Base-by-base conservation (phyloP, 2,888 invertebrate genomes). In the Dyspetes luteomarginatus region DNA sequence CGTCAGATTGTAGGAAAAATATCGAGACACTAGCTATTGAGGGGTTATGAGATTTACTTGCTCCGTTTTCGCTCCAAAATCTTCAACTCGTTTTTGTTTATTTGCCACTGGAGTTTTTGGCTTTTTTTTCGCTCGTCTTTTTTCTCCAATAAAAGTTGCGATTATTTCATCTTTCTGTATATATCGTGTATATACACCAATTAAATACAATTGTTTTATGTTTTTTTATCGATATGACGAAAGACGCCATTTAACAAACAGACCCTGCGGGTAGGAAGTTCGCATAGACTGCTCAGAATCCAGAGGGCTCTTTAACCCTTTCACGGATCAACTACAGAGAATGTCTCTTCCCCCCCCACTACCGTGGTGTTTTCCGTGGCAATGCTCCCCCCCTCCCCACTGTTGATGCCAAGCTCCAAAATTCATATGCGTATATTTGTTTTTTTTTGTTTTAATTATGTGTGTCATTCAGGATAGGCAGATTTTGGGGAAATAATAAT, bases 181-280 rank as follows among this genome's bases (percentile, higher is more conserved):
- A 12, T 43, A 7, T 56, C 15, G 12, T 22, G 22, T 58, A 3
- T 28, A 56, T 30, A 26, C 4, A 1, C 26, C 26, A 12, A 55
- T 12, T 43, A 5, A 7, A 22, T 58, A 17, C 19, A 58, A 45
- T n/a, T 58, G 19, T 69, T 69, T 69, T 69, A 45, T 45, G 17
- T 17, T 71, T 60, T 48, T 60, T 30, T 69, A 30, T 50, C 36
- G 50, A 71, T 1, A 22, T 22, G 60, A 71, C 24, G 15, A 60
- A 43, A 41, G 60, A 71, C 71, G 71, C 60, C 71, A 71, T 71
- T 71, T 71, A 60, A 41, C 26, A 60, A 5, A 45, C 26, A 45
- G 52, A 30, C 68, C 68, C 56, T 56, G 43, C 52, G 30, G 52
- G 56, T 19, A 41, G 43, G 36, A 22, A 3, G 12, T 19, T 41